These are phyloP conservation scores for Peromyscus nudipes DNA, from an alignment of 2,797 vertebrate species.

Conservation along the genomic window DNA sequence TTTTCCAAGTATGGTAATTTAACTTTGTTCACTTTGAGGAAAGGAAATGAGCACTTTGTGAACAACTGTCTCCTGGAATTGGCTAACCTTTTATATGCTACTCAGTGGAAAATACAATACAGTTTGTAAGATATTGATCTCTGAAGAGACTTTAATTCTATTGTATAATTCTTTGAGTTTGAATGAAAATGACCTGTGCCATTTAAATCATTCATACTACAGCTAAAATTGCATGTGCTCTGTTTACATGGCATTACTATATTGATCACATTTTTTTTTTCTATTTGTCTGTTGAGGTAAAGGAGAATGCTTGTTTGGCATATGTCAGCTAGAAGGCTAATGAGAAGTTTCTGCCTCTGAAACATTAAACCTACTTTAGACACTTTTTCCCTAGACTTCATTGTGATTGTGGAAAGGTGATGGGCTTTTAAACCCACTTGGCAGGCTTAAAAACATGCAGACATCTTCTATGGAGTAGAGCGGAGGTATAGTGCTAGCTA, in stretches of 20 bases:
- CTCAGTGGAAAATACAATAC: not conserved
- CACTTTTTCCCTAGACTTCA: not conserved
- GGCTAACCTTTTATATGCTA: not conserved
- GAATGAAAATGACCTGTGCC: not conserved
- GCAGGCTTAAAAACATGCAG: not conserved
- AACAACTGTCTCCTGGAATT: slow-evolving; percentile 34
- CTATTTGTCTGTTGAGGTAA: not conserved
- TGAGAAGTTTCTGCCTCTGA: not conserved
- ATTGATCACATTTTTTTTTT: not conserved
- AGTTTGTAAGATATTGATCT: not conserved
- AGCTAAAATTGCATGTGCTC: not conserved
- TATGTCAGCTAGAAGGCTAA: not conserved
- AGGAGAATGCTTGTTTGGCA: not conserved
- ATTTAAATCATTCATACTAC: not conserved
- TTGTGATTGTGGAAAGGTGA: not conserved
- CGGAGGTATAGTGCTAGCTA: not conserved
- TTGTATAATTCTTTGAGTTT: not conserved
- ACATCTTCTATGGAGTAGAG: not conserved
- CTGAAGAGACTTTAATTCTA: not conserved
- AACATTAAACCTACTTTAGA: not conserved
- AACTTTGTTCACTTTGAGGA: slow-evolving; percentile 56
- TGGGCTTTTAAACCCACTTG: slow-evolving; percentile 15
- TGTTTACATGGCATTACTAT: not conserved
- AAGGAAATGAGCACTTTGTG: slow-evolving; percentile 61
- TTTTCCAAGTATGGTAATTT: slow-evolving; percentile 45